A percentile compares a stretch with the other conserved stretches of the same genome.
These are phyloP conservation scores for Leptarthrus brevirostris DNA, from an alignment of 2,888 invertebrate species.

Conservation along the genomic window DNA sequence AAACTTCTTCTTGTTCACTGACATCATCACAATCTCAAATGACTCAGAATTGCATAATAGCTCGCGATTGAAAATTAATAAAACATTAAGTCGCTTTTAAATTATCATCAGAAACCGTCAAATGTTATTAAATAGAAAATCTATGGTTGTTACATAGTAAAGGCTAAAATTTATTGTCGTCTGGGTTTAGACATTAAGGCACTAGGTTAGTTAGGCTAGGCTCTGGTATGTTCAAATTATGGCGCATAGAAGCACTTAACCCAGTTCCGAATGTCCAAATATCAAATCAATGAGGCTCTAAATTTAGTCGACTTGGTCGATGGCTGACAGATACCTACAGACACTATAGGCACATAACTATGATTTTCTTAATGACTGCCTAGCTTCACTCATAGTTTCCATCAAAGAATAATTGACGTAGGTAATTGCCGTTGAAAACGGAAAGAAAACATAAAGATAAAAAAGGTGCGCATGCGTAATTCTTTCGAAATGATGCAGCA, in stretches of 20 bases:
- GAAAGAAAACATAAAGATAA: constrained; percentile 2
- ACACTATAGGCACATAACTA: neutral
- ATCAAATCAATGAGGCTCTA: constrained; percentile 39
- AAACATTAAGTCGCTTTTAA: constrained; percentile 42
- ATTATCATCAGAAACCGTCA: constrained; percentile 32
- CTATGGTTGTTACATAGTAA: neutral
- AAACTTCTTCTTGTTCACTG: neutral
- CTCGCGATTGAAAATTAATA: constrained; percentile 22
- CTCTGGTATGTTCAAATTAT: constrained; percentile 18
- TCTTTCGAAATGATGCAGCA: constrained; percentile 2
- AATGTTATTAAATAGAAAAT: constrained; percentile 11
- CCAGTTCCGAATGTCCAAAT: constrained; percentile 43
- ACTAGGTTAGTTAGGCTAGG: neutral
- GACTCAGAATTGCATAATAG: constrained; percentile 40
- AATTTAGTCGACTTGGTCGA: constrained; percentile 19
- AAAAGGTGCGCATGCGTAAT: constrained; percentile 4
- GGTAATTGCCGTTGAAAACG: constrained; percentile 26
- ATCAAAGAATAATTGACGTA: constrained; percentile 30
- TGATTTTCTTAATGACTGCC: constrained; percentile 29
- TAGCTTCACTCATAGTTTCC: neutral
- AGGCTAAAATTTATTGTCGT: constrained; percentile 22
- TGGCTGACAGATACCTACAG: neutral
- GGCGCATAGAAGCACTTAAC: constrained; percentile 29
- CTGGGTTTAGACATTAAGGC: neutral
- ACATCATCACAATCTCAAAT: constrained; percentile 18